Percentiles rank a stretch among this genome's conserved stretches.
Evolutionary conservation across 2,888 invertebrate genomes (phyloP).

Genomic region (Smittia sp.): DNA sequence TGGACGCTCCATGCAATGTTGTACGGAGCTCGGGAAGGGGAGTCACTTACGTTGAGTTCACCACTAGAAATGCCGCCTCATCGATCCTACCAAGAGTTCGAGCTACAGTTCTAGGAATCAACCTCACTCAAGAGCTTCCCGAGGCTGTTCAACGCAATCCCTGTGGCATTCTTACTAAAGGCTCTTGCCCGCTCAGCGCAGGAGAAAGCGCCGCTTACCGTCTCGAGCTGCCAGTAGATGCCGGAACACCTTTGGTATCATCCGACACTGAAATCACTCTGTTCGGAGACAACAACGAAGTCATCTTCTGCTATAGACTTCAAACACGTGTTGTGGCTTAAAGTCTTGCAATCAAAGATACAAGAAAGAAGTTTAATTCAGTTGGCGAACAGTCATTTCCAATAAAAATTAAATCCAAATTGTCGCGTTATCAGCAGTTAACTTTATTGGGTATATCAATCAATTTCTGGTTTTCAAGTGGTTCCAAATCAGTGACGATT

Average conservation of each 20-base stretch:
- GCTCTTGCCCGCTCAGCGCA: constrained; percentile 1
- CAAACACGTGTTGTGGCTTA: not conserved
- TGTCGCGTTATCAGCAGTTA: no score
- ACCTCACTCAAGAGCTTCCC: not conserved
- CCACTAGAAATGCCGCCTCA: not conserved
- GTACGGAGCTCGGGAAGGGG: constrained; percentile 2
- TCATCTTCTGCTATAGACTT: not conserved
- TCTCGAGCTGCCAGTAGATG: constrained; percentile 23
- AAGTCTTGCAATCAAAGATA: not conserved
- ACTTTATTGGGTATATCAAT: no score
- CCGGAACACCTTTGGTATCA: not conserved
- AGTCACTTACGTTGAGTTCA: constrained; percentile 9
- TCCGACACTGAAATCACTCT: not conserved
- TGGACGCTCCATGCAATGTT: constrained; percentile 9
- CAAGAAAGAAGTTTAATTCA: no score
- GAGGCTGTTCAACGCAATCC: not conserved
- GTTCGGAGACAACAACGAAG: not conserved
- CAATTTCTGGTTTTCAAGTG: no score
- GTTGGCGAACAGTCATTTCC: no score
- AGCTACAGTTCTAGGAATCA: constrained; percentile 8
- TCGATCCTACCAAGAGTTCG: not conserved
- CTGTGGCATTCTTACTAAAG: not conserved
- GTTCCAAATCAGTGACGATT: no score
- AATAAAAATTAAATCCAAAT: no score
- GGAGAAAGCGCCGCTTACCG: not conserved